These are phyloP conservation scores for Agrochola circellaris DNA, from an alignment of 2,888 invertebrate species.

Conservation along the genomic window DNA sequence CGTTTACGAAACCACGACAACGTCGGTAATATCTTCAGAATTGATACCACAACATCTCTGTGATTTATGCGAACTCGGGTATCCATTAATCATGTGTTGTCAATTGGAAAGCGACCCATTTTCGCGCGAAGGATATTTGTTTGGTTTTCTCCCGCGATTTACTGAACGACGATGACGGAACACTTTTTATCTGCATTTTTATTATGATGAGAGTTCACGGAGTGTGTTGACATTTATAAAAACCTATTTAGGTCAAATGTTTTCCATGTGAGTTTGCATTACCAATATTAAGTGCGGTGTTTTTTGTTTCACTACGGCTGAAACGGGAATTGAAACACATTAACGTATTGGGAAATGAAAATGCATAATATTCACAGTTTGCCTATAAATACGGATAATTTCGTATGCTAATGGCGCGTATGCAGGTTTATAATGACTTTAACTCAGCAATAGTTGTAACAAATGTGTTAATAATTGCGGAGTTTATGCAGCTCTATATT, in stretches of 20 bases:
- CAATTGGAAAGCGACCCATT: slow-evolving; percentile 85
- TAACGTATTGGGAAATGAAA: slow-evolving; percentile 67
- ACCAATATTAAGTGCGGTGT: neutral
- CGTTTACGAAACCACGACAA: slow-evolving; percentile 63
- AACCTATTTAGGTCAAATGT: slow-evolving; percentile 33
- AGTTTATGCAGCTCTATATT: slow-evolving; percentile 34
- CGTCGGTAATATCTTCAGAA: slow-evolving; percentile 71
- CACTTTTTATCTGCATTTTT: slow-evolving; percentile 68
- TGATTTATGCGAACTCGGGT: slow-evolving; percentile 82
- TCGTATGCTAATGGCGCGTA: slow-evolving; percentile 57
- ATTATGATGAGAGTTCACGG: slow-evolving; percentile 61
- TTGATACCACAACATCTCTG: slow-evolving; percentile 76
- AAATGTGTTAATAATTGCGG: slow-evolving; percentile 56
- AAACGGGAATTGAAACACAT: slow-evolving; percentile 76
- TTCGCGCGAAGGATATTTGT: slow-evolving; percentile 77
- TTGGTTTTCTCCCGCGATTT: slow-evolving; percentile 78
- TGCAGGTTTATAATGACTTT: slow-evolving; percentile 54
- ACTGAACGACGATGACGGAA: slow-evolving; percentile 73
- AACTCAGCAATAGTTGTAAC: slow-evolving; percentile 59
- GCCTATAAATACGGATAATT: slow-evolving; percentile 69
- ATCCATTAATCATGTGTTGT: slow-evolving; percentile 84
- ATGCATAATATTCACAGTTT: slow-evolving; percentile 59
- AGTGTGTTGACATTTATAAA: slow-evolving; percentile 58
- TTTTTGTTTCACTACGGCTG: slow-evolving; percentile 44
- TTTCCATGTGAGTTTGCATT: slow-evolving; percentile 13